Base-by-base conservation (phyloP, 2,888 invertebrate species). In the Rhabditoides inermis region DNA sequence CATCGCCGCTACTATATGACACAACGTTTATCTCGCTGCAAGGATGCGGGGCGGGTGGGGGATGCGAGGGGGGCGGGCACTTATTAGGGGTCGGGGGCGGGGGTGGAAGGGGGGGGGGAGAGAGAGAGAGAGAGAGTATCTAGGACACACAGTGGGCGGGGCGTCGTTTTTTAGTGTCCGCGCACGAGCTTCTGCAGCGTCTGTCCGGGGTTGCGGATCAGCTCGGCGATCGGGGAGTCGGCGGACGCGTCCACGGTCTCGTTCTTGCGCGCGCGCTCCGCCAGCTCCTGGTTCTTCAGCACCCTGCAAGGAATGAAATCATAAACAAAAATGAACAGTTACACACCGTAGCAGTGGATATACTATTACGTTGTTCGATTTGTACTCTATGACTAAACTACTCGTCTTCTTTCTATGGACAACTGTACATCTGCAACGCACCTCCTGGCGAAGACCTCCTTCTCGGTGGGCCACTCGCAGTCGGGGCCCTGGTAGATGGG, bases 401-500 rank as follows among this genome's bases (percentile, higher is more conserved):
- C n/a, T n/a, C n/a, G n/a, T n/a, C n/a, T n/a, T n/a, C n/a, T n/a
- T n/a, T n/a, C n/a, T n/a, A n/a, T n/a, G n/a, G n/a, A n/a, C n/a
- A n/a, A n/a, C n/a, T n/a, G n/a, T n/a, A n/a, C n/a, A n/a, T n/a
- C n/a, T n/a, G n/a, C n/a, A n/a, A n/a, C n/a, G n/a, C 52, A 69
- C 71, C 75, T 53, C 55, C 76, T 60, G 20, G 75, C 74, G 53
- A 76, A 76, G 40, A 76, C 73, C 45, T 77, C 76, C 55, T 72
- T 73, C 59, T 76, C 72, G 3, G 67, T 61, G 28, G 76, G 77
- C 73, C 76, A 77, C 26, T 73, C 69, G 58, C 77, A 77, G 56
- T 77, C 77, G 32, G 73, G 68, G 22, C 76, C 77, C 56, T 77
- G 77, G 61, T 77, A 77, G 60, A 77, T 75, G 46, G 76, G 72